phyloP scores from a whole-genome alignment of 2,888 invertebrate genomes.

The Pollenia angustigena region DNA sequence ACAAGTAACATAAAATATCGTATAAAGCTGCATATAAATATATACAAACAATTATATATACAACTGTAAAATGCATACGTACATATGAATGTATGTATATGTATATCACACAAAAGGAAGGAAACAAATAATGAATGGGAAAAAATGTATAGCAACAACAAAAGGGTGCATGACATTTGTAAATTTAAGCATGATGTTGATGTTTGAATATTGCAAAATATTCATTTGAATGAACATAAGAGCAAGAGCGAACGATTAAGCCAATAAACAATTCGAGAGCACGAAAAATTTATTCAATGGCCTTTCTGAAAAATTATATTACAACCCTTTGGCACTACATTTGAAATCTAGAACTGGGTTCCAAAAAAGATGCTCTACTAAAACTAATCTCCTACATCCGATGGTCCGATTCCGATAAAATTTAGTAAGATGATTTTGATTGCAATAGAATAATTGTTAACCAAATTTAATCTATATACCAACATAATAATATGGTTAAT shows the following conservation, averaged over 20 bases:
- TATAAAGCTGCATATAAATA: slow-evolving; percentile 24
- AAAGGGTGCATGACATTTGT: slow-evolving; percentile 62
- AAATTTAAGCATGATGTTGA: slow-evolving; percentile 65
- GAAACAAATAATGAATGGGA: slow-evolving; percentile 27
- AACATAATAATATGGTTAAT: no score
- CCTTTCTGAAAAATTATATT: no score
- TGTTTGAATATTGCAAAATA: slow-evolving; percentile 65
- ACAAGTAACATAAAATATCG: slow-evolving; percentile 27
- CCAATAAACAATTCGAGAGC: slow-evolving; percentile 16
- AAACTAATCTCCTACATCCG: no score
- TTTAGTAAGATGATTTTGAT: no score
- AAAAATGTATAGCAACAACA: slow-evolving; percentile 27
- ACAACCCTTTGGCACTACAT: no score
- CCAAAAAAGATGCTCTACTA: no score
- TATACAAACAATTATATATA: background rate
- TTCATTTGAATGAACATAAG: slow-evolving; percentile 66
- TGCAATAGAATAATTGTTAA: no score
- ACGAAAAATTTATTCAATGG: no score
- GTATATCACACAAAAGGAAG: slow-evolving; percentile 38
- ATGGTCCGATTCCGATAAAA: no score
- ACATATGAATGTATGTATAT: background rate
- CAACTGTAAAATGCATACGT: background rate
- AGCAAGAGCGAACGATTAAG: slow-evolving; percentile 10
- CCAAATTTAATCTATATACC: no score
- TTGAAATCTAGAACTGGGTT: no score